These are phyloP conservation scores for Xestia xanthographa DNA, from an alignment of 2,888 invertebrate genomes.

Conservation along the genomic window DNA sequence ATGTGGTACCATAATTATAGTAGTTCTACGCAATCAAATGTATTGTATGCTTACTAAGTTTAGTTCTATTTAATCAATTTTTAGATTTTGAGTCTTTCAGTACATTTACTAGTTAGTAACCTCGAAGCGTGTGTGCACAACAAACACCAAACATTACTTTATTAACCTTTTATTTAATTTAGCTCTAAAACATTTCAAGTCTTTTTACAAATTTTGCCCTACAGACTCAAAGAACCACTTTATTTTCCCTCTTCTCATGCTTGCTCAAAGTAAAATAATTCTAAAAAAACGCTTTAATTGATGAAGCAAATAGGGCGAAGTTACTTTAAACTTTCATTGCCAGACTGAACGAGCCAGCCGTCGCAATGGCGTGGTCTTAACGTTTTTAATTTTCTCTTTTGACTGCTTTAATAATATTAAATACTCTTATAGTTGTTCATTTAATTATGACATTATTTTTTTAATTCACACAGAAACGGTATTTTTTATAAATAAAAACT, in stretches of 20 bases:
- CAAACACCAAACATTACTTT: background rate
- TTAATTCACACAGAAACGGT: background rate
- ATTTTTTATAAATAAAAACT: too few species aligned
- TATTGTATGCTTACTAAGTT: too few species aligned
- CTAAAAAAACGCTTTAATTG: constrained; percentile 25
- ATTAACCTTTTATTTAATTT: background rate
- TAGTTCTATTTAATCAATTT: too few species aligned
- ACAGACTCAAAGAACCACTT: background rate
- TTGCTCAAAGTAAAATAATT: background rate
- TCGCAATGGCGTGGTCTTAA: background rate
- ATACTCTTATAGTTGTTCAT: background rate
- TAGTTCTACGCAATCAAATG: too few species aligned
- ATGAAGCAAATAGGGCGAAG: constrained; percentile 8
- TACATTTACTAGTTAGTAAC: background rate
- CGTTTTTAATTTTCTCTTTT: constrained; percentile 23
- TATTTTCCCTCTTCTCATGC: background rate
- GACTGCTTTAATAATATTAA: constrained; percentile 6
- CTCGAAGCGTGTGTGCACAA: background rate
- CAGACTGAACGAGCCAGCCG: background rate
- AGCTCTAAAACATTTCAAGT: background rate
- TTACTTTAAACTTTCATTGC: constrained; percentile 7
- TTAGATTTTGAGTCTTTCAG: background rate
- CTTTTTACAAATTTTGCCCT: background rate
- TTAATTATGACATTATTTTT: background rate
- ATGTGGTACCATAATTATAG: too few species aligned